These are phyloP conservation scores for Dinoponera quadriceps DNA, from an alignment of 1,140 invertebrate genomes.

Conservation along the genomic window DNA sequence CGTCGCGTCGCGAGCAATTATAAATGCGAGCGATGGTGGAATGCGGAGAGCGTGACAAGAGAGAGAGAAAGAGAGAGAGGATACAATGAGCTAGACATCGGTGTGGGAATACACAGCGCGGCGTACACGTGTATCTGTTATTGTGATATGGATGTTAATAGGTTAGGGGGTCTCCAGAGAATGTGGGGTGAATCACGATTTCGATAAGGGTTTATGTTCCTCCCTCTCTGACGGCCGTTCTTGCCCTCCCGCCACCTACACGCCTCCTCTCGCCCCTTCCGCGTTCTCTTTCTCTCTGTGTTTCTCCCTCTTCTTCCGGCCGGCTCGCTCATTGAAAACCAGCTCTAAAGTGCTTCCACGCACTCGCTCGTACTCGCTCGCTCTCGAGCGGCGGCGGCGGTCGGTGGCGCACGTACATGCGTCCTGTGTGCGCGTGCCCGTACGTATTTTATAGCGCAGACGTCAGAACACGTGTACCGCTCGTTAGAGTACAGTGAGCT, in stretches of 20 bases:
- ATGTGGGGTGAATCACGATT: conserved; percentile 82
- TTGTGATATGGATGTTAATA: conserved; percentile 85
- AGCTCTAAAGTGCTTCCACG: conserved; percentile 63
- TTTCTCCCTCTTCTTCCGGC: conserved; percentile 71
- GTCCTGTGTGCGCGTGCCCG: conserved; percentile 44
- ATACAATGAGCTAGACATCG: conserved; percentile 6
- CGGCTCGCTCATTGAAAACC: conserved; percentile 73
- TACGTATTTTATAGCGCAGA: conserved; percentile 77
- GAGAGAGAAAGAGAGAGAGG: too few species aligned
- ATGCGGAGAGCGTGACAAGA: conserved; percentile 17
- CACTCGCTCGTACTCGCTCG: conserved; percentile 43
- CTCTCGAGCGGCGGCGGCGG: not conserved
- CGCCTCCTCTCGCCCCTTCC: conserved; percentile 41
- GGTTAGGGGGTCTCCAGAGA: conserved; percentile 83
- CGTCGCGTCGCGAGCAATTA: conserved; percentile 61
- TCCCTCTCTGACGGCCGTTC: conserved; percentile 55
- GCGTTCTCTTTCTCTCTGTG: conserved; percentile 57
- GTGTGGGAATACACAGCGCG: conserved; percentile 62
- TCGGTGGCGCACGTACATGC: not conserved
- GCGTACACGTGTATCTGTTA: conserved; percentile 81
- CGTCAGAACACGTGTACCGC: conserved; percentile 80
- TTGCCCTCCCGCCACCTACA: conserved; percentile 19
- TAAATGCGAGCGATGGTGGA: conserved; percentile 60
- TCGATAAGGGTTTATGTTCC: conserved; percentile 82
- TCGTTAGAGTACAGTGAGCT: conserved; percentile 71